A percentile compares a stretch with the other conserved stretches of the same genome.
Conservation (phyloP, 1,140 invertebrate genomes). For the Sarcophaga peregrina region DNA sequence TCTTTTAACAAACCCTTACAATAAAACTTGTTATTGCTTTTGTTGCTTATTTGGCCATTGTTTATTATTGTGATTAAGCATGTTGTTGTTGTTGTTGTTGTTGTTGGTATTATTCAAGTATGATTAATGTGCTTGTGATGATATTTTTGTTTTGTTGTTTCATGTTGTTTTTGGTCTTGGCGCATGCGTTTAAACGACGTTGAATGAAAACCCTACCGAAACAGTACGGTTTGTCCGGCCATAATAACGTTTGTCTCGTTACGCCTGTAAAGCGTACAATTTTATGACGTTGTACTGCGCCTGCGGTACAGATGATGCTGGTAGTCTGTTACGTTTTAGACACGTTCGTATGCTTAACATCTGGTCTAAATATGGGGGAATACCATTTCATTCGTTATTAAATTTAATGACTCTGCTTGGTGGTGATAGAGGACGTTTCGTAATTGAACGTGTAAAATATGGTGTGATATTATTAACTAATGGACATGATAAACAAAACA, state of each 20-base stretch:
- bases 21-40: not conserved
- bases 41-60: not conserved
- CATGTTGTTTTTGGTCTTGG: not conserved
- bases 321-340: slow-evolving; percentile 28
- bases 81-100: not conserved
- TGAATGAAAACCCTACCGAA: not conserved
- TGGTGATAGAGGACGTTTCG: not conserved
- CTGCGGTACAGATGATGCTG: not conserved
- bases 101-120: not conserved
- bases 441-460: not conserved
- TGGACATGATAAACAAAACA: not conserved
- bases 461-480: not conserved
- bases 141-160: not conserved
- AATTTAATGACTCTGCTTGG: not conserved
- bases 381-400: not conserved
- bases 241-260: not conserved
- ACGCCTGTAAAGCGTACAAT: not conserved
- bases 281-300: not conserved
- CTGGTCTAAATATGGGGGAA: slow-evolving; percentile 18
- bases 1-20: not conserved
- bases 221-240: not conserved
- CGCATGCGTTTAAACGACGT: slow-evolving; percentile 28
- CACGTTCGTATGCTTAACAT: slow-evolving; percentile 23
- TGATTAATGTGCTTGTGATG: slow-evolving; percentile 22
- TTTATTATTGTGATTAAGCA: not conserved